phyloP scores from a whole-genome alignment of 2,797 vertebrate species.

The Chiroxiphia lanceolata region DNA sequence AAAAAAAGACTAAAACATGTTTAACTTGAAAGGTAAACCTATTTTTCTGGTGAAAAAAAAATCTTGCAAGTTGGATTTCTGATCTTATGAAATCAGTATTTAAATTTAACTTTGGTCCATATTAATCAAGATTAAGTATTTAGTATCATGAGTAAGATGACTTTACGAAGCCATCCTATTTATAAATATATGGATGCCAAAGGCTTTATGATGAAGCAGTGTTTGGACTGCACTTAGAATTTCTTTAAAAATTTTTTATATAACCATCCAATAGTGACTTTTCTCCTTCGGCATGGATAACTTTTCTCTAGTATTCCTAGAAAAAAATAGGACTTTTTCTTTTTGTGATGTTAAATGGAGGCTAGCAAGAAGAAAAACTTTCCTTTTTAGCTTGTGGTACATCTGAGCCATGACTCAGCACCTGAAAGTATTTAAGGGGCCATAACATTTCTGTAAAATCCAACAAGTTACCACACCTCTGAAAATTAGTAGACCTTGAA shows the following conservation, averaged over 20 bases:
- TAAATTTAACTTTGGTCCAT: neutral
- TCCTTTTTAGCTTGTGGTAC: neutral
- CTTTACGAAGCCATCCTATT: neutral
- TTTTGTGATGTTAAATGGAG: neutral
- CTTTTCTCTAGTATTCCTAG: neutral
- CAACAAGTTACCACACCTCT: neutral
- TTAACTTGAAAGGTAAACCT: neutral
- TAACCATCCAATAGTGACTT: neutral
- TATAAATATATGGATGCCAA: neutral
- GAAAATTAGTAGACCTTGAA: neutral
- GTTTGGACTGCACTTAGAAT: neutral
- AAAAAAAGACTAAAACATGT: neutral
- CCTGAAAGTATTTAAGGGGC: neutral
- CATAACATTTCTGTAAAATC: neutral
- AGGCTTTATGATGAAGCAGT: neutral
- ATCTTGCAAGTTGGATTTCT: neutral
- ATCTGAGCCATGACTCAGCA: neutral
- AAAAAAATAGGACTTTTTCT: neutral
- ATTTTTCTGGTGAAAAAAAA: neutral
- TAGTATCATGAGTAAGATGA: neutral
- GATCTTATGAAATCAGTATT: neutral
- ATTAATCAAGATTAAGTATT: neutral
- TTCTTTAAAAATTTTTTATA: neutral
- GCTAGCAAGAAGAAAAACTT: neutral
- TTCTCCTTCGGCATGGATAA: neutral